phyloP scores from a whole-genome alignment of 2,888 invertebrate genomes.

The Ormyrus pomaceus region DNA sequence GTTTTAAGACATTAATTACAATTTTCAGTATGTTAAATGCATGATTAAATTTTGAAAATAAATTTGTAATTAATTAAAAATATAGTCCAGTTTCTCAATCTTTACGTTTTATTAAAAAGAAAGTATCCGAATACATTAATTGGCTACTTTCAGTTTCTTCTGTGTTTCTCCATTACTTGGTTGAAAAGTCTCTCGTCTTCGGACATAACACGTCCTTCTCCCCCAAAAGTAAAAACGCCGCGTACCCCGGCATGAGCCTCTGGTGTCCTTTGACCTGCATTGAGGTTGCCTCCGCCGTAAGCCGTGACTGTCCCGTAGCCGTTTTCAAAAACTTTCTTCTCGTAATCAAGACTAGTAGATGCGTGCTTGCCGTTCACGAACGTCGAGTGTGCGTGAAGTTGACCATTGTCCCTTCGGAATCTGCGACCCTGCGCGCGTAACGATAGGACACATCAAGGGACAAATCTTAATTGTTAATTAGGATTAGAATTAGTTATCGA shows the following conservation, averaged over 20 bases:
- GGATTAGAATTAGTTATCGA: neutral
- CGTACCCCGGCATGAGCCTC: neutral
- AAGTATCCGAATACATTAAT: too few relatives aligned
- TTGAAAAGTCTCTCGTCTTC: neutral
- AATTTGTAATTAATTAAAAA: too few relatives aligned
- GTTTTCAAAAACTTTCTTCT: constrained; percentile 12
- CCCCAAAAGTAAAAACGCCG: neutral
- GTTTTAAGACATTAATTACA: too few relatives aligned
- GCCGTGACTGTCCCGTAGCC: neutral
- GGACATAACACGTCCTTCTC: neutral
- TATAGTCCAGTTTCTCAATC: too few relatives aligned
- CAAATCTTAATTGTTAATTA: constrained; percentile 5
- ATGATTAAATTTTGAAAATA: too few relatives aligned
- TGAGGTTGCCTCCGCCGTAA: neutral
- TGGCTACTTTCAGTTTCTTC: neutral
- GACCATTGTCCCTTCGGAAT: neutral
- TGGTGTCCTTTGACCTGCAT: neutral
- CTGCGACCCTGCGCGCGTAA: neutral
- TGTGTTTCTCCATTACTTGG: neutral
- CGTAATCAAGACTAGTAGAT: neutral
- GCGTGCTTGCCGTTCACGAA: neutral
- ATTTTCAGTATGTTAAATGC: too few relatives aligned
- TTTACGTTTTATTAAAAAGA: too few relatives aligned
- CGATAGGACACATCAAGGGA: neutral
- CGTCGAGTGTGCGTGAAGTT: neutral